Evolutionary conservation across 2,888 invertebrate genomes (phyloP).

Genomic region (Apamea crenata): DNA sequence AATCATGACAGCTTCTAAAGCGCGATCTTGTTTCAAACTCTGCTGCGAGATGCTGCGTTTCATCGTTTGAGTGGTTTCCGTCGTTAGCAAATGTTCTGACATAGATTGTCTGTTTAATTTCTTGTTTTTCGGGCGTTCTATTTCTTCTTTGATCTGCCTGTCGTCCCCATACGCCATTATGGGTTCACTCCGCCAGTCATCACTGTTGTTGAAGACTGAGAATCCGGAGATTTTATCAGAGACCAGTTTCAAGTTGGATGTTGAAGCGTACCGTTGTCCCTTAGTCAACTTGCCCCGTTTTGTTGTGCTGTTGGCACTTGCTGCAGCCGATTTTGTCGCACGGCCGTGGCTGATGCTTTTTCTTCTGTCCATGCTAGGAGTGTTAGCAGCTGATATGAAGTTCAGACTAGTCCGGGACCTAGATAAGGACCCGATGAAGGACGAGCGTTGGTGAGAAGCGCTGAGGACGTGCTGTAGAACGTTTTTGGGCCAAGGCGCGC

Average conservation of each 20-base stretch:
- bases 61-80: slow-evolving; percentile 66
- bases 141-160: slow-evolving; percentile 72
- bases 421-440: slow-evolving; percentile 89
- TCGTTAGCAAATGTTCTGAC: slow-evolving; percentile 79
- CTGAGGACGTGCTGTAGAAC: slow-evolving; percentile 84
- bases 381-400: slow-evolving; percentile 79
- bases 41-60: slow-evolving; percentile 84
- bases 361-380: slow-evolving; percentile 80
- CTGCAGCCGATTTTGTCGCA: slow-evolving; percentile 76
- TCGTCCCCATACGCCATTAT: slow-evolving; percentile 85
- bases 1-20: slow-evolving; percentile 85
- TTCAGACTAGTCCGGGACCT: slow-evolving; percentile 90
- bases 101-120: slow-evolving; percentile 81
- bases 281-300: slow-evolving; percentile 80
- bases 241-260: slow-evolving; percentile 84
- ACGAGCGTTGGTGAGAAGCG: slow-evolving; percentile 83
- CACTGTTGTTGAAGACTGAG: slow-evolving; percentile 81
- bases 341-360: slow-evolving; percentile 81
- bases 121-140: slow-evolving; percentile 66
- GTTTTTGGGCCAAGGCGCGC: slow-evolving; percentile 86
- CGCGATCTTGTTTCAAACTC: slow-evolving; percentile 84
- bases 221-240: slow-evolving; percentile 87
- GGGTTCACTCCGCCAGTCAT: slow-evolving; percentile 78
- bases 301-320: slow-evolving; percentile 76
- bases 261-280: slow-evolving; percentile 81